A percentile compares a stretch with the other conserved stretches of the same genome.
Evolutionary conservation across 2,113 vertebrate genomes (phyloP).

Genomic region (Dromas ardeola): DNA sequence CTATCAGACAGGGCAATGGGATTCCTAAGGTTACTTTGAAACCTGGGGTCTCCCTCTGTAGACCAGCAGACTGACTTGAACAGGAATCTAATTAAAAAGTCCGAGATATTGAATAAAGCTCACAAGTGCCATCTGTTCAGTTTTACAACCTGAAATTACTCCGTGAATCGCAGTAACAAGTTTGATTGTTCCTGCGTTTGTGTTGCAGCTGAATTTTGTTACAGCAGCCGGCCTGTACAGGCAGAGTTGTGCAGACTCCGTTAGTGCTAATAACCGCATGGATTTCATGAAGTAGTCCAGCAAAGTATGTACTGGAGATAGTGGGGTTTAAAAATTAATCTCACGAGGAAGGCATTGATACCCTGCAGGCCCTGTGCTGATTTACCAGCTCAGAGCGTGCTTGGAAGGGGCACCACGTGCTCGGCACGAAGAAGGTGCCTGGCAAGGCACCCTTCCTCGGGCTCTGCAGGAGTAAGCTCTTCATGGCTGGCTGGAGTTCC

Average conservation of each 20-base stretch:
- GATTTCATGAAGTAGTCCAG: background rate
- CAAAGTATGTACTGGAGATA: background rate
- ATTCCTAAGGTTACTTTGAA: conserved; percentile 47
- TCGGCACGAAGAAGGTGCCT: background rate
- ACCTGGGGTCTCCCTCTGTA: conserved; percentile 26
- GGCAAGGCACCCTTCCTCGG: rapidly evolving
- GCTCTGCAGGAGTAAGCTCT: background rate
- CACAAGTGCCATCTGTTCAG: conserved; percentile 51
- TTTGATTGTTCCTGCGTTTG: background rate
- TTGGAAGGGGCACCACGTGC: background rate
- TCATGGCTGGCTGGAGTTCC: background rate
- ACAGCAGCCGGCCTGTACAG: background rate
- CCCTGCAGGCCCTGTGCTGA: background rate
- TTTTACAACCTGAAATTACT: conserved; percentile 28
- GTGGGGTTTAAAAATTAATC: background rate
- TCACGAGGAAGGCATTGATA: background rate
- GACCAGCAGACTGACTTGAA: background rate
- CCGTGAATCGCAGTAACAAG: background rate
- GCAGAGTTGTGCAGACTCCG: background rate
- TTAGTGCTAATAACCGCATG: background rate
- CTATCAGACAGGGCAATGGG: background rate
- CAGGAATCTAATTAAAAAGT: conserved; percentile 61
- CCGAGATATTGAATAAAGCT: conserved; percentile 28
- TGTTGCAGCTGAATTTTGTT: background rate
- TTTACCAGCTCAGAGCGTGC: background rate